These are phyloP conservation scores for Seriola quinqueradiata DNA, from an alignment of 2,113 vertebrate genomes.

Conservation along the genomic window DNA sequence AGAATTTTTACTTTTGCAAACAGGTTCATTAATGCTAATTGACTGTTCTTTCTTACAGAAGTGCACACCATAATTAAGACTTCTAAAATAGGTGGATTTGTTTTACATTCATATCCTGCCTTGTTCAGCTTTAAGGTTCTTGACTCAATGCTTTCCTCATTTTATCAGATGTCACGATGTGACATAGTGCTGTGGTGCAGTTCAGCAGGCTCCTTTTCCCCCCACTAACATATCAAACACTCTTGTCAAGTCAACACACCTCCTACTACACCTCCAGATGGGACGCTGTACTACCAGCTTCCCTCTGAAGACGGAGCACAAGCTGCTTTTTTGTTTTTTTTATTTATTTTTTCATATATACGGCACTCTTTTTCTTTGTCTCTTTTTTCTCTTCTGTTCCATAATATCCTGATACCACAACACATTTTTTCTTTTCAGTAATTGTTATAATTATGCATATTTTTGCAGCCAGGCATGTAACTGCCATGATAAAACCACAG, in stretches of 20 bases:
- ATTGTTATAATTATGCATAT: constrained; percentile 21
- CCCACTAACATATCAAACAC: constrained; percentile 50
- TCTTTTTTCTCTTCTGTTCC: background rate
- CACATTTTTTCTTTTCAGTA: background rate
- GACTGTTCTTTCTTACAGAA: background rate
- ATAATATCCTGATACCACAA: background rate
- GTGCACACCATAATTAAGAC: background rate
- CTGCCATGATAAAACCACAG: constrained; percentile 7
- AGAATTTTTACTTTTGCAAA: background rate
- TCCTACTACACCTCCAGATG: constrained; percentile 56
- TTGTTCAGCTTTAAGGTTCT: background rate
- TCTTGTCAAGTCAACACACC: constrained; percentile 61
- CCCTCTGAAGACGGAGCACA: constrained; percentile 4
- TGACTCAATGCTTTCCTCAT: background rate
- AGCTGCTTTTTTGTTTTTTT: constrained; percentile 1
- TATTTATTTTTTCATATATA: background rate
- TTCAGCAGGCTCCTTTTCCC: constrained; percentile 26
- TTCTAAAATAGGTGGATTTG: background rate
- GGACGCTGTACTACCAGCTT: constrained; percentile 23
- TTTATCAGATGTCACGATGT: constrained; percentile 29
- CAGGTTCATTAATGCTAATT: background rate
- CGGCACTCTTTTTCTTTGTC: background rate
- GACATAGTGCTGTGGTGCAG: constrained; percentile 15
- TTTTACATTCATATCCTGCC: background rate
- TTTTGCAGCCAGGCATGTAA: constrained; percentile 5